Percentiles rank a stretch among this genome's conserved stretches.
phyloP scores from a whole-genome alignment of 2,797 vertebrate genomes.

The Cirrhinus molitorella region DNA sequence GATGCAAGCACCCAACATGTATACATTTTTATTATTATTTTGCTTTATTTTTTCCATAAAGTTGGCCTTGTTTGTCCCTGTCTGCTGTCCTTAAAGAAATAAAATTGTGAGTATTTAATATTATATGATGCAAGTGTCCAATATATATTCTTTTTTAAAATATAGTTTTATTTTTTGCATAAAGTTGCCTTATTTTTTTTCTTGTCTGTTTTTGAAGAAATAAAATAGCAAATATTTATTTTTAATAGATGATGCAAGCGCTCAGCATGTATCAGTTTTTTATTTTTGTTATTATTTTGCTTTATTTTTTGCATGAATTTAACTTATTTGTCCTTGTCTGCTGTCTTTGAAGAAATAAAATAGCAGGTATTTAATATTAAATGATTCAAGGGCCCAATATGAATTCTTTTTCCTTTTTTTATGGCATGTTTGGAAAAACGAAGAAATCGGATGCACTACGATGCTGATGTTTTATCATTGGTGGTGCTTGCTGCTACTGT shows the following conservation, averaged over 20 bases:
- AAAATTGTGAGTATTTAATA: no score
- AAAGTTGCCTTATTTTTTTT: no score
- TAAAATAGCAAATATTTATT: no score
- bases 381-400: no score
- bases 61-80: background rate
- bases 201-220: no score
- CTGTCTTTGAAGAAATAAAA: background rate
- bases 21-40: background rate
- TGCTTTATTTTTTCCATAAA: no score
- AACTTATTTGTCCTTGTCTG: background rate
- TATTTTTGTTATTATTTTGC: background rate
- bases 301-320: background rate
- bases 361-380: background rate
- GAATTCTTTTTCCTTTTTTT: no score
- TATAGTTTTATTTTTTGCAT: no score
- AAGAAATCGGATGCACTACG: background rate
- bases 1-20: background rate
- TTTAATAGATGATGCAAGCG: no score
- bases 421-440: no score
- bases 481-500: background rate
- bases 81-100: background rate
- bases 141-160: no score
- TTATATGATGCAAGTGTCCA: no score
- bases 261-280: background rate
- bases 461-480: conserved; percentile 4